Conservation (phyloP, 37 sponge, comb jelly and placozoan genomes). For the Crambe crambe region DNA sequence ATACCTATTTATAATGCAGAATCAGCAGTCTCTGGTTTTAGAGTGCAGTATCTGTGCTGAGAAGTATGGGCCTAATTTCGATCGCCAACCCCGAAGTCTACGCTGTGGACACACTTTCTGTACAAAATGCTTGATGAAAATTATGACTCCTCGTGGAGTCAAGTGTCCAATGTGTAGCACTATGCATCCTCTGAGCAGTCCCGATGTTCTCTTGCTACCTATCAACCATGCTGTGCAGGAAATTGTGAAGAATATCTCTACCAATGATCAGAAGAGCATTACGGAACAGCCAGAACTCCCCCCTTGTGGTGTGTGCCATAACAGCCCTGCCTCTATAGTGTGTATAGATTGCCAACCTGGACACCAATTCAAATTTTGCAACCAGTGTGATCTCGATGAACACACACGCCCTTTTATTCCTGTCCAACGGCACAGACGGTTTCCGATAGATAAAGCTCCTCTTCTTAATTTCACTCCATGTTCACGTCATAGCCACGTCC, state of each 20-base stretch:
- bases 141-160: slow-evolving; percentile 21
- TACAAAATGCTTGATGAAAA: slow-evolving; percentile 52
- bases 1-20: background rate
- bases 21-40: slow-evolving; percentile 19
- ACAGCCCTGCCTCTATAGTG: slow-evolving; percentile 13
- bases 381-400: slow-evolving; percentile 44
- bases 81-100: slow-evolving; percentile 50
- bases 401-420: slow-evolving; percentile 58
- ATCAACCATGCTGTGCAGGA: slow-evolving; percentile 66
- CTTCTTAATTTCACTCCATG: background rate
- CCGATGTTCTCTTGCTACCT: slow-evolving; percentile 41
- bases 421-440: slow-evolving; percentile 49
- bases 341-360: slow-evolving; percentile 63
- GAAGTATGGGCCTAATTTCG: slow-evolving; percentile 30
- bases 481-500: slow-evolving; percentile 2
- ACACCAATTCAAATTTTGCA: slow-evolving; percentile 48
- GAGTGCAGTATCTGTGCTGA: slow-evolving; percentile 72
- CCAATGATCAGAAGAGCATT: background rate
- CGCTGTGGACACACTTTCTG: slow-evolving; percentile 81
- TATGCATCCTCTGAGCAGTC: slow-evolving; percentile 17
- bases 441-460: slow-evolving; percentile 24
- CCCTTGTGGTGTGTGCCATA: slow-evolving; percentile 39
- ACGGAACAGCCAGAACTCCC: slow-evolving; percentile 1
- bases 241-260: slow-evolving; percentile 12
- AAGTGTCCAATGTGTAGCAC: slow-evolving; percentile 59